These are phyloP conservation scores for Chloroceryle inda DNA, from an alignment of 2,797 vertebrate genomes.

Conservation along the genomic window DNA sequence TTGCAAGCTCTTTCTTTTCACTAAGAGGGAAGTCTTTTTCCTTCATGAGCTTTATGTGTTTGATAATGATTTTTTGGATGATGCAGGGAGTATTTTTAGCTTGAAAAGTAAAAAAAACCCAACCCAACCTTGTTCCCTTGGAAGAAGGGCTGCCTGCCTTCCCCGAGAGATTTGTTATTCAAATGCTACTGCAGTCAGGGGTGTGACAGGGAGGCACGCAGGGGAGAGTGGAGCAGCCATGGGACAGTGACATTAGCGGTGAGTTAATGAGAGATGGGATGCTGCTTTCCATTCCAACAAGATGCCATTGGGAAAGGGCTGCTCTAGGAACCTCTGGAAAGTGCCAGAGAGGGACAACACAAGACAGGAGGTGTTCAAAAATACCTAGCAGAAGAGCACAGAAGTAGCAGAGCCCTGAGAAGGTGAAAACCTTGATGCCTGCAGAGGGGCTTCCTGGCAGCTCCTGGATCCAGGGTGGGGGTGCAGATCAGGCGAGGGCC, in stretches of 20 bases:
- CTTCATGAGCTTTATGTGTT: neutral
- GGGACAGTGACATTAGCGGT: fast-evolving
- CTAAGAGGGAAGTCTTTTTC: neutral
- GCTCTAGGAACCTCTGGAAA: neutral
- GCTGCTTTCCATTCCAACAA: neutral
- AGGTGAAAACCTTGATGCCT: neutral
- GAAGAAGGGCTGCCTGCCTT: neutral
- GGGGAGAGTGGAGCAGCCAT: neutral
- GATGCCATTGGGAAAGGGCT: neutral
- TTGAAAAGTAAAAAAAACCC: neutral
- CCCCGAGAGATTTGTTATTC: neutral
- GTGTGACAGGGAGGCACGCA: neutral
- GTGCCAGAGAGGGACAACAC: neutral
- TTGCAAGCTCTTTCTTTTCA: neutral
- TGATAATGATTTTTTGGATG: neutral
- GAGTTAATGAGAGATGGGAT: neutral
- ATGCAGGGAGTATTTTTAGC: constrained; percentile 24
- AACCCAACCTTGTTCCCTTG: neutral
- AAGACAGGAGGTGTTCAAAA: neutral
- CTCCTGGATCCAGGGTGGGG: neutral
- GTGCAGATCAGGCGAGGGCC: neutral
- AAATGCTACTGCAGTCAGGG: neutral
- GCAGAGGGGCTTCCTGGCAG: neutral
- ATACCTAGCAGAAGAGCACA: neutral
- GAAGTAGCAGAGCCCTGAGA: neutral